A percentile compares a stretch with the other conserved stretches of the same genome.
phyloP scores from a whole-genome alignment of 1,140 invertebrate genomes.

The Cydia splendana region DNA sequence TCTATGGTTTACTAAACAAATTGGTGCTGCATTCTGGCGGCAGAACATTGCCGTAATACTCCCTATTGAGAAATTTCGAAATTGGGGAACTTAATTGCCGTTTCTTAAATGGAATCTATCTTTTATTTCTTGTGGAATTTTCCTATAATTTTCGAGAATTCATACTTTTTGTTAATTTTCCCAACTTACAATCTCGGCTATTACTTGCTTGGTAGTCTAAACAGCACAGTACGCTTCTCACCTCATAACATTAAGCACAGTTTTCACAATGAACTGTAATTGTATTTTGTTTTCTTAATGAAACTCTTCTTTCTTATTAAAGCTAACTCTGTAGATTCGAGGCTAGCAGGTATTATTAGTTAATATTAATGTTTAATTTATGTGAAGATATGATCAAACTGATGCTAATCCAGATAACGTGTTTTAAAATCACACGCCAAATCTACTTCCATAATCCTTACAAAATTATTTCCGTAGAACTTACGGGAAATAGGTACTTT shows the following conservation, averaged over 20 bases:
- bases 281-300: slow-evolving; percentile 3
- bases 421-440: too few relatives aligned
- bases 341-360: slow-evolving; percentile 3
- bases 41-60: too few relatives aligned
- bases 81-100: too few relatives aligned
- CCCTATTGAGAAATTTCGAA: too few relatives aligned
- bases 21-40: too few relatives aligned
- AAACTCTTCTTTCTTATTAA: slow-evolving; percentile 18
- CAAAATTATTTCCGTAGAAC: too few relatives aligned
- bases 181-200: background rate
- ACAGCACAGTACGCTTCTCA: background rate
- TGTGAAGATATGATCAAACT: background rate
- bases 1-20: too few relatives aligned
- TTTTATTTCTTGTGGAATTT: too few relatives aligned
- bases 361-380: slow-evolving; percentile 2
- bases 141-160: background rate
- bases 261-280: background rate
- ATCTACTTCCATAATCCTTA: too few relatives aligned
- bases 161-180: too few relatives aligned
- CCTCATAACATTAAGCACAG: background rate
- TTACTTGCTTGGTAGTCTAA: slow-evolving; percentile 1
- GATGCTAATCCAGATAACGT: background rate
- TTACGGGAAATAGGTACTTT: too few relatives aligned
- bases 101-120: too few relatives aligned
- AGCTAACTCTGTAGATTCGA: slow-evolving; percentile 14